Conservation (phyloP, 2,797 vertebrate species). For the Phalloptychus januarius region DNA sequence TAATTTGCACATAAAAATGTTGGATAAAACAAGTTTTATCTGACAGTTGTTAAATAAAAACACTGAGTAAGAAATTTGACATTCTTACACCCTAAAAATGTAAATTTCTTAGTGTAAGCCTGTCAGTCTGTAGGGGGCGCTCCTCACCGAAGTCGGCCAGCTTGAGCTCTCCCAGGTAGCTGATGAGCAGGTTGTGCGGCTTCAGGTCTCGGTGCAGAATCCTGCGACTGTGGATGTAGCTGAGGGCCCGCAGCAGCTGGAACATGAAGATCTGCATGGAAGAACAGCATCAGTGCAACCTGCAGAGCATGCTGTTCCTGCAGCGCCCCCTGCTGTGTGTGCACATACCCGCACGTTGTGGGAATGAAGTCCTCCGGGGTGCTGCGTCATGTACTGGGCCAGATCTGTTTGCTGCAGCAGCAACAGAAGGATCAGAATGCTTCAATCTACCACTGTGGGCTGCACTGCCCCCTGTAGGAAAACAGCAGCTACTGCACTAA, state of each 20-base stretch:
- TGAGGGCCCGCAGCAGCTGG: conserved; percentile 88
- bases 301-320: neutral
- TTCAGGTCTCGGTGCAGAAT: conserved; percentile 94
- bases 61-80: too few species aligned
- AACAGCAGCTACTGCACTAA: neutral
- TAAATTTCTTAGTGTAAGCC: too few species aligned
- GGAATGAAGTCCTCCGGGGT: conserved; percentile 86
- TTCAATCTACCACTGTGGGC: neutral
- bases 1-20: too few species aligned
- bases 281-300: neutral
- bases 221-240: conserved; percentile 87
- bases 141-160: conserved; percentile 89
- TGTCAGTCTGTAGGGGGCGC: neutral
- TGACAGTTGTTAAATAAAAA: too few species aligned
- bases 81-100: too few species aligned
- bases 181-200: conserved; percentile 94
- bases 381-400: conserved; percentile 88
- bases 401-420: conserved; percentile 86
- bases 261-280: conserved; percentile 89
- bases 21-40: too few species aligned
- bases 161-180: conserved; percentile 93
- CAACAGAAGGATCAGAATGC: neutral
- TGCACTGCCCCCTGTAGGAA: neutral
- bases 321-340: neutral
- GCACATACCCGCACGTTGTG: conserved; percentile 84